phyloP scores from a whole-genome alignment of 2,888 invertebrate genomes.

The Dioctria linearis region DNA sequence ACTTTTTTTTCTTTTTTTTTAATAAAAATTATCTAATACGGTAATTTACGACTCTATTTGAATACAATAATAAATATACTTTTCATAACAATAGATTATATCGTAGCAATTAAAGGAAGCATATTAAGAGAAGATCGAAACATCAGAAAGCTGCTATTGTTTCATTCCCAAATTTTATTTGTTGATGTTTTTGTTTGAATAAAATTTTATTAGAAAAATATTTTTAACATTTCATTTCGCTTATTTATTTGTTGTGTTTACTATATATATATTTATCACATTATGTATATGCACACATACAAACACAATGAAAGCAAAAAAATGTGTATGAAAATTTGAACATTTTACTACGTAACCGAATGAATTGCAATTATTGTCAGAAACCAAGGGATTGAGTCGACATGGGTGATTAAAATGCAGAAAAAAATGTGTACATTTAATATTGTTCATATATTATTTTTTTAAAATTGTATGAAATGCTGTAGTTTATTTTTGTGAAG shows the following conservation, averaged over 20 bases:
- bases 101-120: slow-evolving; percentile 2
- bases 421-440: slow-evolving; percentile 35
- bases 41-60: slow-evolving; percentile 38
- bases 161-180: slow-evolving; percentile 28
- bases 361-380: slow-evolving; percentile 25
- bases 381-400: slow-evolving; percentile 49
- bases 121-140: slow-evolving; percentile 24
- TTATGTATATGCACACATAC: neutral
- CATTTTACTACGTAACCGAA: slow-evolving; percentile 27
- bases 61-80: slow-evolving; percentile 40
- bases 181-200: slow-evolving; percentile 45
- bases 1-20: neutral
- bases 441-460: slow-evolving; percentile 1
- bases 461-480: slow-evolving; percentile 30
- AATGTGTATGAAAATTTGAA: slow-evolving; percentile 12
- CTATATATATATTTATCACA: slow-evolving; percentile 8
- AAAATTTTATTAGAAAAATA: slow-evolving; percentile 26
- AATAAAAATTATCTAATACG: slow-evolving; percentile 12
- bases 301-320: neutral
- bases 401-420: slow-evolving; percentile 25
- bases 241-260: slow-evolving; percentile 6
- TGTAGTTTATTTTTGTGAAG: slow-evolving; percentile 34
- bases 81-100: slow-evolving; percentile 32
- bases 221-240: neutral
- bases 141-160: neutral